phyloP scores from a whole-genome alignment of 2,113 vertebrate genomes.

The Aythya baeri region DNA sequence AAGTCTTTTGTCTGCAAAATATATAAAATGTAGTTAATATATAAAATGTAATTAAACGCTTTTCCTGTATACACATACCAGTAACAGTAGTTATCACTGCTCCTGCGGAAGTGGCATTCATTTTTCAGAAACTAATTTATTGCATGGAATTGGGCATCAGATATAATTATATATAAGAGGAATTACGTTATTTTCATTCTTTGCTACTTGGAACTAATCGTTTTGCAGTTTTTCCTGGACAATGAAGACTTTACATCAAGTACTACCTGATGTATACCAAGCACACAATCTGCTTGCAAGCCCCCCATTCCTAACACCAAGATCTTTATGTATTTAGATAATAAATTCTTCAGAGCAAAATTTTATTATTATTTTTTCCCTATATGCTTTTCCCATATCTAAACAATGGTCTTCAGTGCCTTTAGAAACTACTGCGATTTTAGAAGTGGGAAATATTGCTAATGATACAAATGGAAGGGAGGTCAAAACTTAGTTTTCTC shows the following conservation, averaged over 20 bases:
- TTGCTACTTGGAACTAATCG: not conserved
- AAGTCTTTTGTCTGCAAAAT: conserved; percentile 92
- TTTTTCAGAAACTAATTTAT: not conserved
- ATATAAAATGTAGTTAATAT: conserved; percentile 33
- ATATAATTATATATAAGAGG: not conserved
- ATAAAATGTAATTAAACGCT: not conserved
- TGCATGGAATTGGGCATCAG: not conserved
- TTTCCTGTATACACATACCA: not conserved
- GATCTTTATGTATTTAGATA: not conserved
- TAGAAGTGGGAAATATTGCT: not conserved
- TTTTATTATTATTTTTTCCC: not conserved
- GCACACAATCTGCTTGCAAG: not conserved
- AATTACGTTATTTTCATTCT: not conserved
- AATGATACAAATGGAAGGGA: not conserved
- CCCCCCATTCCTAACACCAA: not conserved
- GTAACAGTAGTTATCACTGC: not conserved
- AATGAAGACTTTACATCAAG: not conserved
- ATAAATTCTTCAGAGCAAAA: not conserved
- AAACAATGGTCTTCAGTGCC: not conserved
- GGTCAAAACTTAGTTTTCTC: not conserved
- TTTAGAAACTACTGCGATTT: not conserved
- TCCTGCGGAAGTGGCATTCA: not conserved
- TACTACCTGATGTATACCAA: not conserved
- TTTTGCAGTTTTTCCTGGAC: not conserved
- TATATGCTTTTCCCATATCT: not conserved